phyloP scores from a whole-genome alignment of 2,888 invertebrate genomes.

The Eilema caniola region DNA sequence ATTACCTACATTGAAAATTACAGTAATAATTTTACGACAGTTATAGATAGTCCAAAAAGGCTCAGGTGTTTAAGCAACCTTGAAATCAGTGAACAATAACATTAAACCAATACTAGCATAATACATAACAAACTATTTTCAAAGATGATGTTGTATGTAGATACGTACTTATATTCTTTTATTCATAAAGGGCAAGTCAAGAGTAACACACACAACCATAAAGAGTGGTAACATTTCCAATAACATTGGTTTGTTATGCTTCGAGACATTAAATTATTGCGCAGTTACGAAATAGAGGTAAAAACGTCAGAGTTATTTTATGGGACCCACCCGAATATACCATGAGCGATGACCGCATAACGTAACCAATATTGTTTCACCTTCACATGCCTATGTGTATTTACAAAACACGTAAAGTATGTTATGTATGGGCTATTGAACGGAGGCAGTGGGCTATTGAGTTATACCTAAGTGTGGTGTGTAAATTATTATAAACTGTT shows the following conservation, averaged over 20 bases:
- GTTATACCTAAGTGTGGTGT: conserved; percentile 29
- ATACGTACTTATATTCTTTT: background rate
- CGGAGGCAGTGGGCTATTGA: conserved; percentile 50
- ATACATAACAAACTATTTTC: conserved; percentile 33
- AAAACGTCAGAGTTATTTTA: conserved; percentile 47
- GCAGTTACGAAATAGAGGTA: conserved; percentile 59
- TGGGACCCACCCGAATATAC: conserved; percentile 66
- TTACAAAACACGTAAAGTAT: conserved; percentile 52
- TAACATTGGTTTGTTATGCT: conserved; percentile 17
- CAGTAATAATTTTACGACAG: background rate
- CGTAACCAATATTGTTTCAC: conserved; percentile 63
- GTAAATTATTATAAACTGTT: conserved; percentile 39
- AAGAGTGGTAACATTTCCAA: conserved; percentile 27
- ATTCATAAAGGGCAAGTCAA: conserved; percentile 25
- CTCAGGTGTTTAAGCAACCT: conserved; percentile 13
- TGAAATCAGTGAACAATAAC: conserved; percentile 1
- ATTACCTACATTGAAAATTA: background rate
- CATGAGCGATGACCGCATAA: conserved; percentile 79
- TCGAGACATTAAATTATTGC: conserved; percentile 39
- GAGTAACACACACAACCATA: conserved; percentile 14
- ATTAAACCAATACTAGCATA: conserved; percentile 14
- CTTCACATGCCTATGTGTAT: conserved; percentile 62
- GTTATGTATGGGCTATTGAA: conserved; percentile 50
- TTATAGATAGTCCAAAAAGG: background rate
- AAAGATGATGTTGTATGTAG: conserved; percentile 44